A percentile compares a stretch with the other conserved stretches of the same genome.
These are phyloP conservation scores for Pelvicachromis taeniatus DNA, from an alignment of 2,113 vertebrate species.

Conservation along the genomic window DNA sequence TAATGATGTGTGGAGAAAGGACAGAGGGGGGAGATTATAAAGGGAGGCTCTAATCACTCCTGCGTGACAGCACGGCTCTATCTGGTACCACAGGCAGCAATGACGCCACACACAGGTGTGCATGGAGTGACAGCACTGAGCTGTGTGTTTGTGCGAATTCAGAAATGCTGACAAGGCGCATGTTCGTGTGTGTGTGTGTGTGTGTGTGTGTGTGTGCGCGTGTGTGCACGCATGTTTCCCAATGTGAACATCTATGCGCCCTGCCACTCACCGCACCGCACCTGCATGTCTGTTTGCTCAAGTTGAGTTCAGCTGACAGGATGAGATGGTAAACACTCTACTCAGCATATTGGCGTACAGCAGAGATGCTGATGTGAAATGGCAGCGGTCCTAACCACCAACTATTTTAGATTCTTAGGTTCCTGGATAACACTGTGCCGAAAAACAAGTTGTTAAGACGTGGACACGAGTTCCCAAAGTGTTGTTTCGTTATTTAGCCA, in stretches of 20 bases:
- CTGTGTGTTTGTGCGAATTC: neutral
- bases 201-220: neutral
- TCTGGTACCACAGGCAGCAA: slow-evolving; percentile 21
- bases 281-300: slow-evolving; percentile 30
- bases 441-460: neutral
- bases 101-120: slow-evolving; percentile 15
- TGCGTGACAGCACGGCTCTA: slow-evolving; percentile 48
- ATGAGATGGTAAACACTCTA: slow-evolving; percentile 30
- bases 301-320: slow-evolving; percentile 28
- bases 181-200: neutral
- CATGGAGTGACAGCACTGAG: neutral
- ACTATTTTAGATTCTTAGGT: neutral
- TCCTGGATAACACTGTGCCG: neutral
- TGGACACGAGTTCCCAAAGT: neutral
- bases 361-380: slow-evolving; percentile 10
- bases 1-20: slow-evolving; percentile 72
- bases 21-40: slow-evolving; percentile 54
- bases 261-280: slow-evolving; percentile 3
- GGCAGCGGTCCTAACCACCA: neutral
- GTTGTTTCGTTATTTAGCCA: neutral
- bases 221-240: neutral
- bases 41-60: slow-evolving; percentile 61
- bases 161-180: slow-evolving; percentile 5
- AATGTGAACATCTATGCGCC: neutral
- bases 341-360: slow-evolving; percentile 37